Conservation (phyloP, 2,113 vertebrate genomes). For the Pipra filicauda region DNA sequence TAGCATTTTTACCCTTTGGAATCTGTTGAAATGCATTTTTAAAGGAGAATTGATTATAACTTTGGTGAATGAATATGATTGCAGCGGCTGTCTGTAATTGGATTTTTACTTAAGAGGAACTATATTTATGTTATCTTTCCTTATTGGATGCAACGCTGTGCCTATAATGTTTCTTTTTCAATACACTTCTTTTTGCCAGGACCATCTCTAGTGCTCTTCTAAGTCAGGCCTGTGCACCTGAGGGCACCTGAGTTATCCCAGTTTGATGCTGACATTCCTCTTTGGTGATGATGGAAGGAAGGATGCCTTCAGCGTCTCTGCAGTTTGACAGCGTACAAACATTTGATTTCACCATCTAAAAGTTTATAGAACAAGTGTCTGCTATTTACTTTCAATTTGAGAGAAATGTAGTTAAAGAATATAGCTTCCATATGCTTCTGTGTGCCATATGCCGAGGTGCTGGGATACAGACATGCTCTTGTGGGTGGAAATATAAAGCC, state of each 20-base stretch:
- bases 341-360: slow-evolving; percentile 7
- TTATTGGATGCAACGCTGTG: neutral
- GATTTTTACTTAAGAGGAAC: slow-evolving; percentile 14
- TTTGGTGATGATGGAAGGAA: neutral
- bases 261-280: neutral
- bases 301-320: neutral
- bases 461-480: neutral
- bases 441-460: neutral
- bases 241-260: neutral
- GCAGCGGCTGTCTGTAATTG: slow-evolving; percentile 27
- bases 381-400: slow-evolving; percentile 33
- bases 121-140: slow-evolving; percentile 8
- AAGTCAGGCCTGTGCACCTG: neutral
- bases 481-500: neutral
- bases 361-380: slow-evolving; percentile 45
- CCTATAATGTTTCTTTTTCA: neutral
- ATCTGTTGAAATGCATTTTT: neutral
- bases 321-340: neutral
- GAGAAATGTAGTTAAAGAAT: slow-evolving; percentile 19
- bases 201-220: neutral
- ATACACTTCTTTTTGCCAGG: neutral
- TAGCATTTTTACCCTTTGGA: neutral
- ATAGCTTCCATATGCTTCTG: slow-evolving; percentile 37
- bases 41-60: slow-evolving; percentile 39
- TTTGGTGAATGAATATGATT: slow-evolving; percentile 14